A percentile compares a stretch with the other conserved stretches of the same genome.
Evolutionary conservation across 2,113 vertebrate species (phyloP).

Genomic region (Aegithalos caudatus): DNA sequence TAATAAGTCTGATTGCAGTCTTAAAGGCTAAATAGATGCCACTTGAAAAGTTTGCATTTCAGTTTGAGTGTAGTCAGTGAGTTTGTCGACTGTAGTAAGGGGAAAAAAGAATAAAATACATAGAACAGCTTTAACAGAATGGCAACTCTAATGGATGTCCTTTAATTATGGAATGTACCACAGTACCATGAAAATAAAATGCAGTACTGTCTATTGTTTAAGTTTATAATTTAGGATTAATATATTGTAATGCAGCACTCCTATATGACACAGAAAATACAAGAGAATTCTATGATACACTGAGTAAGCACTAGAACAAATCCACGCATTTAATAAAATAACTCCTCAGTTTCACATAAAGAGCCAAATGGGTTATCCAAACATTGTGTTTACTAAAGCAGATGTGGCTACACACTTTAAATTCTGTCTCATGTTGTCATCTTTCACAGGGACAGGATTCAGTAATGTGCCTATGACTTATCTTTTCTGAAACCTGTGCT

Average conservation of each 20-base stretch:
- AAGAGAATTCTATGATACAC: neutral
- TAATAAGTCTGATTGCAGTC: neutral
- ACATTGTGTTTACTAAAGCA: neutral
- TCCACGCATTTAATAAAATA: neutral
- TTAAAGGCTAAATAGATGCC: neutral
- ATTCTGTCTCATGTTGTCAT: neutral
- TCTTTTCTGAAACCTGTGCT: neutral
- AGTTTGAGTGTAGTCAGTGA: neutral
- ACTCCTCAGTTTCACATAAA: neutral
- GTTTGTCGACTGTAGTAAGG: neutral
- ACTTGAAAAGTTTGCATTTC: neutral
- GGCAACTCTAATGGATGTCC: neutral
- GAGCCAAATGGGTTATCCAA: neutral
- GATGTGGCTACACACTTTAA: neutral
- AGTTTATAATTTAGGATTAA: slow-evolving; percentile 3
- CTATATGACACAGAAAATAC: neutral
- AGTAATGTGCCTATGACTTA: neutral
- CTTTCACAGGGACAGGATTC: neutral
- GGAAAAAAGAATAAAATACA: neutral
- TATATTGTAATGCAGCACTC: neutral
- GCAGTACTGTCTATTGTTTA: neutral
- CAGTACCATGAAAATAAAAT: neutral
- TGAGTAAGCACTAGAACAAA: neutral
- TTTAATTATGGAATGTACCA: neutral
- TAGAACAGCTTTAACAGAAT: neutral